These are phyloP conservation scores for Trissolcus basalis DNA, from an alignment of 1,140 invertebrate species.

Conservation along the genomic window DNA sequence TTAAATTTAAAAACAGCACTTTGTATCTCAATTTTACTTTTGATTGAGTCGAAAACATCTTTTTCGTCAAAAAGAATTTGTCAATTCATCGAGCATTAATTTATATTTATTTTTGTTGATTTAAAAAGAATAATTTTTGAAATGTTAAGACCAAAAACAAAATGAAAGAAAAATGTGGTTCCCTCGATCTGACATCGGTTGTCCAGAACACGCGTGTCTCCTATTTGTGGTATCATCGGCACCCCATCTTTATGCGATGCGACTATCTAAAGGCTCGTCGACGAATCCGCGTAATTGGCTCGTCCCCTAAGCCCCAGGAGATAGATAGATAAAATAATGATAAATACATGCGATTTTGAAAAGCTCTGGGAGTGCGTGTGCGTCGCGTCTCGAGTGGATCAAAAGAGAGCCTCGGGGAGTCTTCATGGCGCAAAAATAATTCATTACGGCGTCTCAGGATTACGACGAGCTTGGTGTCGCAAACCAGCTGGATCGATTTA, in stretches of 20 bases:
- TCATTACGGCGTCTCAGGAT: constrained; percentile 55
- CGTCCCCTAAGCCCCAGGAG: constrained; percentile 45
- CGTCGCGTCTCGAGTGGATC: constrained; percentile 48
- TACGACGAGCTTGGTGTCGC: constrained; percentile 46
- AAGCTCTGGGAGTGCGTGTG: constrained; percentile 35
- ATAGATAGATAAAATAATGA: constrained; percentile 48
- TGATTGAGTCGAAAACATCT: no score
- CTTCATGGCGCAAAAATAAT: constrained; percentile 56
- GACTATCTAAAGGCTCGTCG: constrained; percentile 60
- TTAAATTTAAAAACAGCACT: no score
- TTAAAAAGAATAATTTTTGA: no score
- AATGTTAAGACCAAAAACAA: not conserved
- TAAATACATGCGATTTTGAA: constrained; percentile 48
- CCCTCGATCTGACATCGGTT: constrained; percentile 26
- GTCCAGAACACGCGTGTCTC: not conserved
- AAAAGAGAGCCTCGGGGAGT: constrained; percentile 33
- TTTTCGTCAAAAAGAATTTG: no score
- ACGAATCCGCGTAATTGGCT: constrained; percentile 59
- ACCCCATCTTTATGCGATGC: constrained; percentile 49
- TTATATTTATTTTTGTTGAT: no score
- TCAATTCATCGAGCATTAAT: no score
- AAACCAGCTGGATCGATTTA: constrained; percentile 55
- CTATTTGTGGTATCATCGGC: constrained; percentile 47
- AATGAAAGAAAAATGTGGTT: constrained; percentile 1
- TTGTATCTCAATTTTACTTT: no score